phyloP scores from a whole-genome alignment of 2,113 vertebrate species.

The Ophiodon elongatus region DNA sequence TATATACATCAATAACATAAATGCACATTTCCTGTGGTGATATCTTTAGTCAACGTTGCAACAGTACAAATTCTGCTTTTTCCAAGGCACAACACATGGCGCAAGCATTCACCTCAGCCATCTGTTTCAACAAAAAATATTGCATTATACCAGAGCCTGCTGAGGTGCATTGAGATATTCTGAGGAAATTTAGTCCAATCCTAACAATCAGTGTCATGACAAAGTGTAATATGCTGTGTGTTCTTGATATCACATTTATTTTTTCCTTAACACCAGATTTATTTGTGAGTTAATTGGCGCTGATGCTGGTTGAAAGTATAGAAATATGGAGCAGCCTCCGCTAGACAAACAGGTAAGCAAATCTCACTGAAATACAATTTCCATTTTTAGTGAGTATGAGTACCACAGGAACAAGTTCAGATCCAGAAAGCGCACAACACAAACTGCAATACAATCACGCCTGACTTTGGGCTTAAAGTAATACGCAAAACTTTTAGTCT shows the following conservation, averaged over 20 bases:
- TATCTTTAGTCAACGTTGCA: neutral
- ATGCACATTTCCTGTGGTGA: slow-evolving; percentile 11
- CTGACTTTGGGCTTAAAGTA: slow-evolving; percentile 22
- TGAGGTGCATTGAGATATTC: neutral
- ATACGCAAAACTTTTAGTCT: slow-evolving; percentile 6
- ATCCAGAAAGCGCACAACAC: slow-evolving; percentile 34
- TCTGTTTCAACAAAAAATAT: neutral
- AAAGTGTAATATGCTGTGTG: neutral
- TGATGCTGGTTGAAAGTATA: neutral
- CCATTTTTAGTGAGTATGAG: slow-evolving; percentile 22
- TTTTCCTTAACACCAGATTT: neutral
- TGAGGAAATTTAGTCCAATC: slow-evolving; percentile 2
- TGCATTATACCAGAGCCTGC: neutral
- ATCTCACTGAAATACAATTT: slow-evolving; percentile 34
- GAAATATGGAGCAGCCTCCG: neutral
- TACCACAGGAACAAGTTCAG: slow-evolving; percentile 22
- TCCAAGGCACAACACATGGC: slow-evolving; percentile 19
- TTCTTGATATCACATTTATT: neutral
- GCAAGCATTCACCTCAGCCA: neutral
- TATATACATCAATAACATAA: slow-evolving; percentile 29
- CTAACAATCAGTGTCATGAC: neutral
- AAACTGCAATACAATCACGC: slow-evolving; percentile 24
- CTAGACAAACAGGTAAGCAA: neutral
- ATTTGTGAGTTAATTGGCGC: neutral
- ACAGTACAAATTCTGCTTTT: slow-evolving; percentile 16